Evolutionary conservation across 2,113 vertebrate genomes (phyloP).

Genomic region (Hydrolagus affinis): DNA sequence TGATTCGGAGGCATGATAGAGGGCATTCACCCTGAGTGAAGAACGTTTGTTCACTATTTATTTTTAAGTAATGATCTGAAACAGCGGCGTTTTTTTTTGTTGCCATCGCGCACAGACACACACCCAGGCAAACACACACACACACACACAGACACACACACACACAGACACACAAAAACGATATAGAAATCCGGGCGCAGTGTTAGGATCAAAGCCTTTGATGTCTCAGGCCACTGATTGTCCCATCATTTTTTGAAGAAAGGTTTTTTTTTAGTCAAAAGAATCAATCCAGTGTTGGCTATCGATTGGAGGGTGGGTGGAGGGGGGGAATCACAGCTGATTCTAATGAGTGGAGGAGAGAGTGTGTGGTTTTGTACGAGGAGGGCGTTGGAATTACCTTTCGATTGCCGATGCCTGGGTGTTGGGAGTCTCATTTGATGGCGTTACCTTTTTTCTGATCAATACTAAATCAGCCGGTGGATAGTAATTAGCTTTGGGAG

Average conservation of each 20-base stretch:
- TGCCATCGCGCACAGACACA: conserved; percentile 40
- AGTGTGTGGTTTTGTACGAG: conserved; percentile 63
- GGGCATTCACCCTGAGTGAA: not conserved
- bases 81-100: not conserved
- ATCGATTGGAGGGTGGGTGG: conserved; percentile 91
- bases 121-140: too few species aligned
- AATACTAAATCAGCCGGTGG: conserved; percentile 80
- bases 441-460: conserved; percentile 78
- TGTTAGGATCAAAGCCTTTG: conserved; percentile 65
- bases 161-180: too few species aligned
- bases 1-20: not conserved
- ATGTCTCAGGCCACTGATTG: conserved; percentile 81
- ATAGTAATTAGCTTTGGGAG: conserved; percentile 85
- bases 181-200: conserved; percentile 58
- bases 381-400: conserved; percentile 89
- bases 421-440: conserved; percentile 76
- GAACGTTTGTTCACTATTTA: not conserved
- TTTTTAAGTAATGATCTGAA: not conserved
- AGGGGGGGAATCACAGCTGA: conserved; percentile 88
- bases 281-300: conserved; percentile 79
- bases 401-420: conserved; percentile 77
- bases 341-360: conserved; percentile 82
- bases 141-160: too few species aligned
- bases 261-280: conserved; percentile 72
- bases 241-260: conserved; percentile 67